Conservation (phyloP, 2,888 invertebrate species). For the Ophioninae sp. region DNA sequence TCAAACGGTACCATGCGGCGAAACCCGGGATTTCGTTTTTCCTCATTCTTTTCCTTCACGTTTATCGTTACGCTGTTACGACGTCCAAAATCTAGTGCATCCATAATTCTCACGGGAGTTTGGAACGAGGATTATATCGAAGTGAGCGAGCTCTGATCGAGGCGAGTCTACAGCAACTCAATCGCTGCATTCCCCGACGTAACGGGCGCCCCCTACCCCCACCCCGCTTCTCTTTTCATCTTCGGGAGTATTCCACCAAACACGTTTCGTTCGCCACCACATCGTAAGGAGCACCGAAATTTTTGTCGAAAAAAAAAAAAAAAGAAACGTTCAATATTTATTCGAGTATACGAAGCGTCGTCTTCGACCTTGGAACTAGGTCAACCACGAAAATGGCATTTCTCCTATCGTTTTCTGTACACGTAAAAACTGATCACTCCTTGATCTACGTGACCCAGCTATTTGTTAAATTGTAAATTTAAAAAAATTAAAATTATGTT, state of each 20-base stretch:
- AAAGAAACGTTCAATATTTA: constrained; percentile 14
- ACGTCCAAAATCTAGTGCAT: neutral
- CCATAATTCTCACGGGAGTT: constrained; percentile 9
- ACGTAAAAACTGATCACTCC: neutral
- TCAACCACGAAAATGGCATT: constrained; percentile 52
- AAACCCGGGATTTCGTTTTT: neutral
- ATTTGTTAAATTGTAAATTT: neutral
- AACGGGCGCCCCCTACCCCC: constrained; percentile 67
- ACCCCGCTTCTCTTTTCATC: constrained; percentile 11
- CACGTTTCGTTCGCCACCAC: constrained; percentile 48
- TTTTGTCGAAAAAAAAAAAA: constrained; percentile 43
- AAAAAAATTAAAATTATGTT: too few relatives aligned
- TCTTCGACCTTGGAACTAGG: constrained; percentile 56
- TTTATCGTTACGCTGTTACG: neutral
- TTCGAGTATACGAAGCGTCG: constrained; percentile 11
- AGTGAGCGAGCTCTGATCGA: constrained; percentile 45
- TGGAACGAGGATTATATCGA: constrained; percentile 21
- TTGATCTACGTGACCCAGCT: constrained; percentile 1
- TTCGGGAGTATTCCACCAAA: constrained; percentile 48
- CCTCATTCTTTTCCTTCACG: neutral
- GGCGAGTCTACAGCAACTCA: constrained; percentile 55
- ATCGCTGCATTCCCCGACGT: constrained; percentile 73
- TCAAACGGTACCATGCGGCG: too few relatives aligned
- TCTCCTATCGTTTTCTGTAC: constrained; percentile 22
- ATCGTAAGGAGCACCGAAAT: constrained; percentile 50